A percentile compares a stretch with the other conserved stretches of the same genome.
Evolutionary conservation across 1,140 invertebrate species (phyloP).

Genomic region (Solen grandis): DNA sequence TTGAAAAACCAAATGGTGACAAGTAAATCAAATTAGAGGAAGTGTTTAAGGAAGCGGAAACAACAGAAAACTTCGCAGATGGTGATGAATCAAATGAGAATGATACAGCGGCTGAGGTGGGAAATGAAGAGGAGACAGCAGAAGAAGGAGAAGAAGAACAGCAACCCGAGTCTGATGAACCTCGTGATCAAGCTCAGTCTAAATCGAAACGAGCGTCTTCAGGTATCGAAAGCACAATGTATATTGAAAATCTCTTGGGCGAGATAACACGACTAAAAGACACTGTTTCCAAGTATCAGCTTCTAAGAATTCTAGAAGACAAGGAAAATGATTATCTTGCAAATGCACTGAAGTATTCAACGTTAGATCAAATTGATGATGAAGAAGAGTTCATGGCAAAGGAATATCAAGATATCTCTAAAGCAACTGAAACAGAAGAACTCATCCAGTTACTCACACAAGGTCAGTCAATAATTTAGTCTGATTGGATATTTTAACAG

Average conservation of each 20-base stretch:
- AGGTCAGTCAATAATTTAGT: too few species aligned
- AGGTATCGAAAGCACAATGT: background rate
- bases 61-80: background rate
- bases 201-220: constrained; percentile 46
- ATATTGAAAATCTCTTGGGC: constrained; percentile 15
- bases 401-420: constrained; percentile 43
- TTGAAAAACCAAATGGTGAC: background rate
- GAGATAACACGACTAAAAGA: constrained; percentile 35
- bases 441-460: constrained; percentile 30
- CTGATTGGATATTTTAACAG: too few species aligned
- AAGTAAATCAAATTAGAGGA: background rate
- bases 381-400: constrained; percentile 13
- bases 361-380: constrained; percentile 33
- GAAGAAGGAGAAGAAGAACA: background rate
- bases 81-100: background rate
- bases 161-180: background rate
- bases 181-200: constrained; percentile 3
- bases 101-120: background rate
- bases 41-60: background rate
- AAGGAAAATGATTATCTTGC: constrained; percentile 46
- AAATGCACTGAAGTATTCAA: constrained; percentile 38
- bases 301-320: constrained; percentile 28
- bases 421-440: constrained; percentile 43
- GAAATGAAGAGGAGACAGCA: background rate
- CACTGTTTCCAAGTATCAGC: constrained; percentile 10